A percentile compares a stretch with the other conserved stretches of the same genome.
These are phyloP conservation scores for Drosophila subobscura DNA, from an alignment of 1,140 invertebrate genomes.

Conservation along the genomic window DNA sequence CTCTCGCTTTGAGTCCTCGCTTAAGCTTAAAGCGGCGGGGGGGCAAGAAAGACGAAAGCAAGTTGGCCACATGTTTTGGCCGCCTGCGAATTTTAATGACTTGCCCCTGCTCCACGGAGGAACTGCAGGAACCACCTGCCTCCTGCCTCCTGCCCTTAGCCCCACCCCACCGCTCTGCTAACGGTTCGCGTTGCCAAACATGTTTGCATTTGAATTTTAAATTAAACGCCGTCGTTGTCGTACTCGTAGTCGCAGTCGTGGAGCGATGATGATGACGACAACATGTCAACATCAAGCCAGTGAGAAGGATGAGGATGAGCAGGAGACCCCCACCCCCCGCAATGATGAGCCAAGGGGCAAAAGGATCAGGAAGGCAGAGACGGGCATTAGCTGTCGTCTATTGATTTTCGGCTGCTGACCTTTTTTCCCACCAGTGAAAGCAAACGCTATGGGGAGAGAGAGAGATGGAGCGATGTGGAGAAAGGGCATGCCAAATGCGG, in stretches of 20 bases:
- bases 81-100: conserved; percentile 76
- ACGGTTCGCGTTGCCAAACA: conserved; percentile 57
- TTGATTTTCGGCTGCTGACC: conserved; percentile 71
- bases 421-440: conserved; percentile 29
- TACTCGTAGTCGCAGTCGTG: conserved; percentile 32
- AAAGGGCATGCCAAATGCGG: conserved; percentile 34
- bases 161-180: neutral
- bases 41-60: conserved; percentile 11
- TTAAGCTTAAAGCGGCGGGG: conserved; percentile 57
- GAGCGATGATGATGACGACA: conserved; percentile 45
- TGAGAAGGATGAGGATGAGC: conserved; percentile 5
- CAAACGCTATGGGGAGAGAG: too few relatives aligned
- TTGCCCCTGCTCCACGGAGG: conserved; percentile 15
- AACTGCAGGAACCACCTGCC: conserved; percentile 22
- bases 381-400: conserved; percentile 46
- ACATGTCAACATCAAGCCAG: conserved; percentile 63
- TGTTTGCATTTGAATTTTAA: conserved; percentile 79
- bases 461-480: neutral
- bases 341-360: neutral
- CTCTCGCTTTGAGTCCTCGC: conserved; percentile 4
- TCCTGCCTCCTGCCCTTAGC: neutral
- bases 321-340: too few relatives aligned
- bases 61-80: conserved; percentile 61
- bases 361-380: conserved; percentile 5
- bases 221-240: conserved; percentile 60